Percentiles rank a stretch among this genome's conserved stretches.
Evolutionary conservation across 2,113 vertebrate species (phyloP).

Genomic region (Scartelaos histophorus): DNA sequence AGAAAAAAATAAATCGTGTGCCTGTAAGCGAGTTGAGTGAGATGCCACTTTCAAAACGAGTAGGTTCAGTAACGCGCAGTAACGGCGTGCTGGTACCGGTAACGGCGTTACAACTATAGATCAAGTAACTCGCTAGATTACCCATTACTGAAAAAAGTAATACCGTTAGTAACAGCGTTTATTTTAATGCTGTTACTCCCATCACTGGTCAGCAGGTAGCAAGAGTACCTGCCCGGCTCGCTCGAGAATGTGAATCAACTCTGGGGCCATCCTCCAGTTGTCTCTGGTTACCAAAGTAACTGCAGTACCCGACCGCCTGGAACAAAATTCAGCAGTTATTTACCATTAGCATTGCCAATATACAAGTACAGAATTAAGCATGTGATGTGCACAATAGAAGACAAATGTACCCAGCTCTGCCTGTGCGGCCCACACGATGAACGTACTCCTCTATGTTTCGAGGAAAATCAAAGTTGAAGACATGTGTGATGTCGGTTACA

Average conservation of each 20-base stretch:
- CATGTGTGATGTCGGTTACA: constrained; percentile 90
- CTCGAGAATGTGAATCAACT: constrained; percentile 89
- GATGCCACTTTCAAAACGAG: too few relatives aligned
- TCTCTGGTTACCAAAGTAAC: constrained; percentile 87
- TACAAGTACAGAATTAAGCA: not conserved
- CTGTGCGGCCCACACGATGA: constrained; percentile 92
- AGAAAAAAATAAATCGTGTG: too few relatives aligned
- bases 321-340: constrained; percentile 11
- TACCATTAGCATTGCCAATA: not conserved
- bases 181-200: too few relatives aligned
- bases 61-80: too few relatives aligned
- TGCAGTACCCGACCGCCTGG: constrained; percentile 83
- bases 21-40: too few relatives aligned
- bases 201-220: too few relatives aligned
- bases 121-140: too few relatives aligned
- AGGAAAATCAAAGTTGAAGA: constrained; percentile 95
- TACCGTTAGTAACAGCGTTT: too few relatives aligned
- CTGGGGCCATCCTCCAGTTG: constrained; percentile 86
- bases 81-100: too few relatives aligned
- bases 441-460: constrained; percentile 97
- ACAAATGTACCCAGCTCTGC: constrained; percentile 86
- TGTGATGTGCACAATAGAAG: not conserved
- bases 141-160: too few relatives aligned
- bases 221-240: constrained; percentile 84
- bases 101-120: too few relatives aligned